Percentiles rank a stretch among this genome's conserved stretches.
phyloP scores from a whole-genome alignment of 2,113 vertebrate species.

The Procavia capensis region DNA sequence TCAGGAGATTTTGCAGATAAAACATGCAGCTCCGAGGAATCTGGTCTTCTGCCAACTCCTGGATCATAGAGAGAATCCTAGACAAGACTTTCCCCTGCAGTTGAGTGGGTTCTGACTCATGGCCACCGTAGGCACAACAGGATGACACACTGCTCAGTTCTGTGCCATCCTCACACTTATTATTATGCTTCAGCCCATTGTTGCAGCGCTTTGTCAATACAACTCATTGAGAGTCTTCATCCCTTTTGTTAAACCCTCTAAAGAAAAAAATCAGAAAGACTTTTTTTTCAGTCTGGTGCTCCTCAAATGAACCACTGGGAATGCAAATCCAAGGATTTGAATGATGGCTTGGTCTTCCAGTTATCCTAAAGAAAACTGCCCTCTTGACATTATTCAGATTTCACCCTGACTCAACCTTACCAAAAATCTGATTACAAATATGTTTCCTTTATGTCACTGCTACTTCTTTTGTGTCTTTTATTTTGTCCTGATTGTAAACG shows the following conservation, averaged over 20 bases:
- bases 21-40: neutral
- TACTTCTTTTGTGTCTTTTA: neutral
- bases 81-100: neutral
- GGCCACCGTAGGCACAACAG: too few species aligned
- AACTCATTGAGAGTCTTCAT: too few species aligned
- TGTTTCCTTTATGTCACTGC: neutral
- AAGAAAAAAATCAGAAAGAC: neutral
- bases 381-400: neutral
- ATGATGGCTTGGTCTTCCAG: neutral
- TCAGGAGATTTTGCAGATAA: neutral
- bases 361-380: neutral
- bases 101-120: too few species aligned
- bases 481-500: neutral
- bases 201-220: too few species aligned
- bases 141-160: too few species aligned
- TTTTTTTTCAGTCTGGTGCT: neutral
- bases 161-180: too few species aligned
- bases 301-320: neutral
- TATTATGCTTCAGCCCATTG: too few species aligned
- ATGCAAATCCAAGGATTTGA: constrained; percentile 74
- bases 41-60: neutral
- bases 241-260: neutral
- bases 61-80: neutral
- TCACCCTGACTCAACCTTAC: neutral
- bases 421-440: neutral